phyloP scores from a whole-genome alignment of 2,888 invertebrate species.

The Artemia sinica region DNA sequence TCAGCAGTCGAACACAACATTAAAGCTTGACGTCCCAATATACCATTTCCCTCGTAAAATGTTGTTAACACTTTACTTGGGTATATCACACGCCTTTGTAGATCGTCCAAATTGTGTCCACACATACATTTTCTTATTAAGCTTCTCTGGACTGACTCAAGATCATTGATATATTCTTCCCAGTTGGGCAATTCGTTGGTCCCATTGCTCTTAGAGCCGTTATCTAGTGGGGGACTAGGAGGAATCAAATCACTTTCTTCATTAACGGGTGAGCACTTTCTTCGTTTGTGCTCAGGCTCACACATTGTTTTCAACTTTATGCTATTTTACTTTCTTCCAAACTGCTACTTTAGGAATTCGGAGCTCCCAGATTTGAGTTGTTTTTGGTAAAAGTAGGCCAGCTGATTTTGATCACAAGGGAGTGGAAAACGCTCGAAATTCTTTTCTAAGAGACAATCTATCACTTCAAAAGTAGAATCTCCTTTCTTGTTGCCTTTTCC shows the following conservation, averaged over 20 bases:
- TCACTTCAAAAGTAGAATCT: not conserved
- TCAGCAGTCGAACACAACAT: slow-evolving; percentile 18
- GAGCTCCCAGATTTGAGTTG: not conserved
- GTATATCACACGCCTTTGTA: not conserved
- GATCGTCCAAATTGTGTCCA: slow-evolving; percentile 1
- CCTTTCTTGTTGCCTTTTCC: not conserved
- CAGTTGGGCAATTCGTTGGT: slow-evolving; percentile 11
- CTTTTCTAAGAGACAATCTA: slow-evolving; percentile 15
- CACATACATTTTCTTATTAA: slow-evolving; percentile 17
- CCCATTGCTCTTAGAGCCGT: not conserved
- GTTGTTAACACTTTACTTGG: not conserved
- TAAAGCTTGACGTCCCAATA: not conserved
- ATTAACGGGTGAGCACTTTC: slow-evolving; percentile 16
- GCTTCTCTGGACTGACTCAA: slow-evolving; percentile 13
- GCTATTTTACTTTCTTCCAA: not conserved
- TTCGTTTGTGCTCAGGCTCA: slow-evolving; percentile 21
- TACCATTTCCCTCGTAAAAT: not conserved
- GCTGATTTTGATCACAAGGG: slow-evolving; percentile 1
- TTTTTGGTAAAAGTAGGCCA: slow-evolving; percentile 12
- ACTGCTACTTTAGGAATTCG: not conserved
- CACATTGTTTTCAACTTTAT: slow-evolving; percentile 18
- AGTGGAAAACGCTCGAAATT: slow-evolving; percentile 14
- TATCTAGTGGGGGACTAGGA: slow-evolving; percentile 17
- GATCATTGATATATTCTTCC: not conserved
- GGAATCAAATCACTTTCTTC: slow-evolving; percentile 17